phyloP scores from a whole-genome alignment of 2,113 vertebrate species.

The Acanthisitta chloris region DNA sequence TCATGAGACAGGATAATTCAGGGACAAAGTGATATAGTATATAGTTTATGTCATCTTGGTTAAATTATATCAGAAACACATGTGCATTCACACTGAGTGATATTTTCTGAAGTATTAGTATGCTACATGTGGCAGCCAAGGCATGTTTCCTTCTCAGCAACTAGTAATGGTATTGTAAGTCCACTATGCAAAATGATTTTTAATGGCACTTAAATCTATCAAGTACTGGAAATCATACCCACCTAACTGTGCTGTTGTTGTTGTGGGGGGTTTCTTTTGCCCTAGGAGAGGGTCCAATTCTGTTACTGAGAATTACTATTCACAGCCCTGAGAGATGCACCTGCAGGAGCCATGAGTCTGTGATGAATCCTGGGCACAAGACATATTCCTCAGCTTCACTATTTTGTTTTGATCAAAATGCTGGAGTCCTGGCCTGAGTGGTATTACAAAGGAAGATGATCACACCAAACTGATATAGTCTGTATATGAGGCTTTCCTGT shows the following conservation, averaged over 20 bases:
- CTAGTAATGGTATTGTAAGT: not conserved
- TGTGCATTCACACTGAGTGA: not conserved
- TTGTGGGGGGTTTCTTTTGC: not conserved
- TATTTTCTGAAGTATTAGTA: not conserved
- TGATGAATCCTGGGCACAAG: not conserved
- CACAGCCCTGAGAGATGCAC: rapidly evolving
- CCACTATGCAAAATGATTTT: not conserved
- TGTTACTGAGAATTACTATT: not conserved
- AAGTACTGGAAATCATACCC: not conserved
- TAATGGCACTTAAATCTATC: not conserved
- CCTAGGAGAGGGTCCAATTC: not conserved
- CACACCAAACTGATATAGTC: not conserved
- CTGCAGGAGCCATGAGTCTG: rapidly evolving
- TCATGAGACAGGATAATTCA: rapidly evolving
- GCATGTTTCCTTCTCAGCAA: not conserved
- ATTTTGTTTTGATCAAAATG: not conserved
- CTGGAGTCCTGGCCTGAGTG: not conserved
- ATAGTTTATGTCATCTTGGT: not conserved
- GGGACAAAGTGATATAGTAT: not conserved
- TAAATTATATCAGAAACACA: not conserved
- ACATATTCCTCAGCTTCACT: not conserved
- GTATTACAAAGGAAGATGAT: not conserved
- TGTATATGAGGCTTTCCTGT: not conserved
- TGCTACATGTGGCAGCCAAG: not conserved
- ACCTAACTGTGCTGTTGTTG: not conserved